Percentiles rank a stretch among this genome's conserved stretches.
These are phyloP conservation scores for Lasius platythorax DNA, from an alignment of 2,888 invertebrate genomes.

Conservation along the genomic window DNA sequence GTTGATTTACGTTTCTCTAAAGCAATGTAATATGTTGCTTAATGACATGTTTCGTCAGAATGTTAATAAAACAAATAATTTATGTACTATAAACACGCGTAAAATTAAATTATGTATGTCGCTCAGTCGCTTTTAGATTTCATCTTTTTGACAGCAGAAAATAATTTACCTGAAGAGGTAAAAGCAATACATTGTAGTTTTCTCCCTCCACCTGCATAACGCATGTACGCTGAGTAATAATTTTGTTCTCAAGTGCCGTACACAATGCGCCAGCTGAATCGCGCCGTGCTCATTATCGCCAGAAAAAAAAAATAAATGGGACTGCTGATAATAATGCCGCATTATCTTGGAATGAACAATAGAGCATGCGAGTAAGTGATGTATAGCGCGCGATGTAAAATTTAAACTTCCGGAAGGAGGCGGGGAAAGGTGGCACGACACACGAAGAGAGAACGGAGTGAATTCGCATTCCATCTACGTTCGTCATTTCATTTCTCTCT, in stretches of 20 bases:
- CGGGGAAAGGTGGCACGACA: slow-evolving; percentile 30
- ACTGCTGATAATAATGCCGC: slow-evolving; percentile 64
- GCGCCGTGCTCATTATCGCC: slow-evolving; percentile 58
- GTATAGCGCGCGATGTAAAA: slow-evolving; percentile 61
- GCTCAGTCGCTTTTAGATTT: neutral
- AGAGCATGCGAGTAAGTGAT: slow-evolving; percentile 57
- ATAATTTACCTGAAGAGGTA: slow-evolving; percentile 29
- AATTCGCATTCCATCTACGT: slow-evolving; percentile 70
- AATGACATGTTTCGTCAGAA: slow-evolving; percentile 11
- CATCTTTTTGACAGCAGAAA: slow-evolving; percentile 1
- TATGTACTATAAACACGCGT: neutral
- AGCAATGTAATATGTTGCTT: slow-evolving; percentile 9
- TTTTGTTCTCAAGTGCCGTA: slow-evolving; percentile 48
- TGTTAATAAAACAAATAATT: slow-evolving; percentile 18
- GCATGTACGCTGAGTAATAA: slow-evolving; percentile 35
- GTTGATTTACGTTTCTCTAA: neutral
- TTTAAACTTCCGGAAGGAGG: slow-evolving; percentile 63
- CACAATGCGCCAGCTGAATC: slow-evolving; percentile 40
- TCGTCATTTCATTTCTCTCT: slow-evolving; percentile 56
- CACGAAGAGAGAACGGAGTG: slow-evolving; percentile 42
- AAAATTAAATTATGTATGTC: neutral
- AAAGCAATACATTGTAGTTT: slow-evolving; percentile 25
- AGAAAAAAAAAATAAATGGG: slow-evolving; percentile 57
- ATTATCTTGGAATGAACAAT: slow-evolving; percentile 62
- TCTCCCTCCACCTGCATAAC: neutral